Evolutionary conservation across 2,888 invertebrate species (phyloP), one percentile per base, ranked within the genome.

Genomic region (Dicroscelio sp.): DNA sequence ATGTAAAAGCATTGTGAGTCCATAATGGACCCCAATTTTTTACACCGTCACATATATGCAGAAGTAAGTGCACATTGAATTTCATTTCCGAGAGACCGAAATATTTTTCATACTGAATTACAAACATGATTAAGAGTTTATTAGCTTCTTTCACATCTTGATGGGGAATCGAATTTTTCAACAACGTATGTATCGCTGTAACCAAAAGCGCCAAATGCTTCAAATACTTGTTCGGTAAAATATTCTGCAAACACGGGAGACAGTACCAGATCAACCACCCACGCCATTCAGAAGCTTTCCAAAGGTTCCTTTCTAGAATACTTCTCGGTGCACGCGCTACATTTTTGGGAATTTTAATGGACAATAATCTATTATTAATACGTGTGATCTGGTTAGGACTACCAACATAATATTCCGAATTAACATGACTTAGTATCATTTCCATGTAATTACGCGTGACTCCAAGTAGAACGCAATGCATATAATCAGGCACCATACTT

Each of bases 401-500:
- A 27, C 88, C 88, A 52, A 91, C 65, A 67, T 88, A 91, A 76
- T 86, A 91, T 2, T 48, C 20, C 23, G 43, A 17, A n/a, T 27
- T 30, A 30, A 69, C 30, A 52, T 84, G 12, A 25, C 12, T 43
- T 35, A 89, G 65, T 30, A 92, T 38, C 43, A 88, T 65, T 17
- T 76, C 35, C 6, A 86, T 78, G 48, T 90, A 86, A 23, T 76
- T 71, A 43, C 69, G 63, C 17, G 43, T 85, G 2, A 90, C 88
- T 48, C 93, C 93, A 14, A 93, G 52, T 20, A 84, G 76, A 60
- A 87, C 48, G 25, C 73, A 69, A 67, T 93, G 93, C 90, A 93
- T 91, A 55, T 88, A 90, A 76, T 93, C 93, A 6, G 91, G 90
- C 20, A 88, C 65, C 90, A 92, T 91, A 5, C 91, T 86, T 63